These are phyloP conservation scores for Anguilla anguilla DNA, from an alignment of 2,797 vertebrate species.

Conservation along the genomic window DNA sequence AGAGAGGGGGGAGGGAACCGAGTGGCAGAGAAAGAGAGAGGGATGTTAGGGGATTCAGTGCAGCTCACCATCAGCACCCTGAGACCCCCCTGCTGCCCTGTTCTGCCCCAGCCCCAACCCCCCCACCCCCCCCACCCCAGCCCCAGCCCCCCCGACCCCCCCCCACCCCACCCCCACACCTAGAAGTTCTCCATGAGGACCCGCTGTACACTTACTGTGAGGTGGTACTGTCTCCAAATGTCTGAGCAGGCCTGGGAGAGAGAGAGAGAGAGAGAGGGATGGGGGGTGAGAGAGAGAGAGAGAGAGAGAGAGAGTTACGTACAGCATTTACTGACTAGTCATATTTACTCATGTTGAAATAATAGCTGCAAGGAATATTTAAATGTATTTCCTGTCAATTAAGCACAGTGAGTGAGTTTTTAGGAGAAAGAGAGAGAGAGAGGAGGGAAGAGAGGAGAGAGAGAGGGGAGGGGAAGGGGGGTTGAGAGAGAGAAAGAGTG, in stretches of 20 bases:
- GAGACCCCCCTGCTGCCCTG: neutral
- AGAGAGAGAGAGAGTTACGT: neutral
- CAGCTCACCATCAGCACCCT: neutral
- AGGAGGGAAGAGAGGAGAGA: neutral
- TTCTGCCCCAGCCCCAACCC: neutral
- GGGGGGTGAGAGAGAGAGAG: neutral
- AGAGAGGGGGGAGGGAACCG: neutral
- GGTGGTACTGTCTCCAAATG: conserved; percentile 98
- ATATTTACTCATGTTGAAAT: neutral
- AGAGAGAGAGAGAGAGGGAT: conserved; percentile 21
- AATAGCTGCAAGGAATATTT: neutral
- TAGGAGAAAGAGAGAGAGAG: conserved; percentile 40
- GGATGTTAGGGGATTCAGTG: neutral
- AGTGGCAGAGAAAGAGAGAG: neutral
- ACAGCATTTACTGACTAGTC: neutral
- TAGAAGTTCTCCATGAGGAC: neutral
- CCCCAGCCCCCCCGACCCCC: neutral
- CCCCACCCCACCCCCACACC: neutral
- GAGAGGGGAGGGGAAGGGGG: no score
- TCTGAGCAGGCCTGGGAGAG: conserved; percentile 90
- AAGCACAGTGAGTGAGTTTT: neutral
- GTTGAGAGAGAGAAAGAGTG: conserved; percentile 37
- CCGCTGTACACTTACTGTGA: conserved; percentile 85
- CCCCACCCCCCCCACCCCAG: neutral
- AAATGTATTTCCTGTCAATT: neutral